phyloP scores from a whole-genome alignment of 2,888 invertebrate genomes.

The Pegoplata infirma region DNA sequence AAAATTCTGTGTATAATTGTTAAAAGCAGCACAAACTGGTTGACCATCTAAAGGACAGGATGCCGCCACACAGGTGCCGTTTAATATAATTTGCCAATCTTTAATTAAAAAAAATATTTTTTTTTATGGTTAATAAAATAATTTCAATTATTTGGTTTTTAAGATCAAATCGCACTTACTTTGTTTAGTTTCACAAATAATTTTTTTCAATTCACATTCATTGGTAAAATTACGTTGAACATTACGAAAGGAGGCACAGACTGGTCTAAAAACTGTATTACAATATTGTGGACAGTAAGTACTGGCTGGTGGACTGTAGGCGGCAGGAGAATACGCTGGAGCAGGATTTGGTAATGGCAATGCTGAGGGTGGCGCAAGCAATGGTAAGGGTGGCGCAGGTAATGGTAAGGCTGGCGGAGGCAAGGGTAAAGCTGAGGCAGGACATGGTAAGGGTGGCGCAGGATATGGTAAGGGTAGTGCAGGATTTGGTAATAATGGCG shows the following conservation, averaged over 20 bases:
- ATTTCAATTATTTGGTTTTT: background rate
- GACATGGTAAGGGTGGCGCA: background rate
- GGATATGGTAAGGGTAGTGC: no score
- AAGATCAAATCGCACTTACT: constrained; percentile 17
- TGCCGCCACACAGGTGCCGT: constrained; percentile 1
- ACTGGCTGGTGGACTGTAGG: background rate
- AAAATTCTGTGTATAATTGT: constrained; percentile 3
- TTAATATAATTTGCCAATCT: constrained; percentile 43
- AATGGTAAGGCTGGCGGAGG: no score
- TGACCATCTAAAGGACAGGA: constrained; percentile 16
- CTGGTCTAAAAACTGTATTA: background rate
- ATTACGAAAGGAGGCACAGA: constrained; percentile 22
- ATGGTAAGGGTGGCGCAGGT: no score
- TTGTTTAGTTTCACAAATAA: constrained; percentile 19
- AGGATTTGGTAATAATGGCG: no score
- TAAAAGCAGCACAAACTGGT: constrained; percentile 13
- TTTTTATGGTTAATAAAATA: background rate
- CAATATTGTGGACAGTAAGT: constrained; percentile 34
- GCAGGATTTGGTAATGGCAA: no score
- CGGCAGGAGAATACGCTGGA: background rate
- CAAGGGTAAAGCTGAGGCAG: no score
- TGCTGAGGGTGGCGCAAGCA: no score
- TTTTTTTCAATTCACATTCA: constrained; percentile 23
- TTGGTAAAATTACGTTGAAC: constrained; percentile 31
- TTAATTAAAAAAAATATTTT: no score